Conservation (phyloP, 2,888 invertebrate species). For the Nomada ferruginata region DNA sequence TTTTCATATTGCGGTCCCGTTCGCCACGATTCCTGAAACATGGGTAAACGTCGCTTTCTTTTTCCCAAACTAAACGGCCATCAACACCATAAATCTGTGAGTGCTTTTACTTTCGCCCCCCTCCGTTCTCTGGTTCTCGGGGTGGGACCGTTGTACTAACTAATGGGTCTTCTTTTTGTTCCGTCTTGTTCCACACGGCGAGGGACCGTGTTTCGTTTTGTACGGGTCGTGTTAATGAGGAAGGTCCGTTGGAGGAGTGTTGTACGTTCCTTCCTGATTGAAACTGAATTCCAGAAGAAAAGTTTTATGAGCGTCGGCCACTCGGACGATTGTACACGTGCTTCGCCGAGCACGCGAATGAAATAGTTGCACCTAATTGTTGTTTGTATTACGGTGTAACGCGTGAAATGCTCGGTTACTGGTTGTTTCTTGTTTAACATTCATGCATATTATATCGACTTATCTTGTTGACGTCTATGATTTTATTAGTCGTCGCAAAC, state of each 20-base stretch:
- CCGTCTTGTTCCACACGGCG: conserved; percentile 11
- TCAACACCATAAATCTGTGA: conserved; percentile 46
- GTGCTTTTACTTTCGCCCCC: background rate
- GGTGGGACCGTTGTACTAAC: conserved; percentile 11
- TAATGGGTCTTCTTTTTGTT: conserved; percentile 36
- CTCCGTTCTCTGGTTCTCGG: background rate
- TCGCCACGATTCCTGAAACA: conserved; percentile 1
- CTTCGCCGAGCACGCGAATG: background rate
- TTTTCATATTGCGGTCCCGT: conserved; percentile 44
- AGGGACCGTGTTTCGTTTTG: conserved; percentile 17
- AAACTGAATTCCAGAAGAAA: conserved; percentile 2
- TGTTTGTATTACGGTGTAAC: background rate
- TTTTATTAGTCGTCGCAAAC: no score
- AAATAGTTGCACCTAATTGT: background rate
- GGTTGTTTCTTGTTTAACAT: background rate
- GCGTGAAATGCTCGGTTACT: background rate
- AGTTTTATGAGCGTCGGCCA: background rate
- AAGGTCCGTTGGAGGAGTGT: background rate
- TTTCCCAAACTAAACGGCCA: background rate
- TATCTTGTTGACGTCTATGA: no score
- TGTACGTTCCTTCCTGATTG: background rate
- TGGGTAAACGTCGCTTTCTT: background rate
- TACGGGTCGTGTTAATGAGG: conserved; percentile 29
- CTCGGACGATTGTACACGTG: background rate
- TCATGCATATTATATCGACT: no score